Percentiles rank a stretch among this genome's conserved stretches.
Conservation (phyloP, 2,797 vertebrate species). For the Rhinatrema bivittatum region DNA sequence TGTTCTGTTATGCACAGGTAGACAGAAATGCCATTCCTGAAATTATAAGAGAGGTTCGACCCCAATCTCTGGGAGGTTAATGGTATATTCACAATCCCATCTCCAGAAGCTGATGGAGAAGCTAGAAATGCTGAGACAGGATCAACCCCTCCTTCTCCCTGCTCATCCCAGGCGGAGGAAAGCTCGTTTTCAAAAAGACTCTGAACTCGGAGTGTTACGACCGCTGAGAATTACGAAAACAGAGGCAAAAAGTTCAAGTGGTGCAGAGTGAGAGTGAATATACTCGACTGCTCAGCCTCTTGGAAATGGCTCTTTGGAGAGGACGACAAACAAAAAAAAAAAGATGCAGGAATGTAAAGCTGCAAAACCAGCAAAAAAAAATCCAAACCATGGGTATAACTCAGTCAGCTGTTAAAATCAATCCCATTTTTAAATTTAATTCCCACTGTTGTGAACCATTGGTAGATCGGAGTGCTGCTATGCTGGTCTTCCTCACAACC, state of each 20-base stretch:
- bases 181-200: too few relatives aligned
- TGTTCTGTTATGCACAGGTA: neutral
- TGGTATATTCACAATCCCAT: neutral
- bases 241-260: slow-evolving; percentile 8
- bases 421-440: too few relatives aligned
- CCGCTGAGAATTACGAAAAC: slow-evolving; percentile 21
- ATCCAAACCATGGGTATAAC: too few relatives aligned
- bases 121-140: neutral
- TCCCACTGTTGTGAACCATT: too few relatives aligned
- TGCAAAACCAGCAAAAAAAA: too few relatives aligned
- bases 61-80: slow-evolving; percentile 12
- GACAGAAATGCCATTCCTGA: neutral
- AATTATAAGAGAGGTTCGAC: neutral
- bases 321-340: neutral
- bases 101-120: neutral
- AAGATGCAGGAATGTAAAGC: slow-evolving; percentile 19
- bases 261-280: slow-evolving; percentile 18
- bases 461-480: too few relatives aligned
- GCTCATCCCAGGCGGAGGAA: slow-evolving; percentile 1
- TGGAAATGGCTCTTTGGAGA: slow-evolving; percentile 13
- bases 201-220: slow-evolving; percentile 19
- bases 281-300: neutral
- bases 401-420: too few relatives aligned
- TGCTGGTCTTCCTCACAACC: too few relatives aligned
- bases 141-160: slow-evolving; percentile 11